phyloP scores from a whole-genome alignment of 2,888 invertebrate genomes.

The Calliopum simillimum region DNA sequence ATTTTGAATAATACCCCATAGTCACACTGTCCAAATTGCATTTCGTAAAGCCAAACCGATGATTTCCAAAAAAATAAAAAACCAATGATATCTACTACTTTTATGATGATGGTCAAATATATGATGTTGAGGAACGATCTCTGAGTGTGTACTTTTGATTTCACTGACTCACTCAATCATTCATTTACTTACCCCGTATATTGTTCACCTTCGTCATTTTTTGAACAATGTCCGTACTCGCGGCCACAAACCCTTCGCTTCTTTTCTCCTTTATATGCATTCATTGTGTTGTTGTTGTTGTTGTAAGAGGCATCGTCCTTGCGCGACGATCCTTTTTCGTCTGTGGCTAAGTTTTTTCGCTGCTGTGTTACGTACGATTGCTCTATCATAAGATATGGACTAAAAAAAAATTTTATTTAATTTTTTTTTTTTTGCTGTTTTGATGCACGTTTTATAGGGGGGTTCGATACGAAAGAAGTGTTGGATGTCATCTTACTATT shows the following conservation, averaged over 20 bases:
- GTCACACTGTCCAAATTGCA: too few species aligned
- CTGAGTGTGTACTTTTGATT: constrained; percentile 17
- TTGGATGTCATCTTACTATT: constrained; percentile 69
- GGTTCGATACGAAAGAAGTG: constrained; percentile 61
- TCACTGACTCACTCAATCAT: not conserved
- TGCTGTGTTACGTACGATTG: not conserved
- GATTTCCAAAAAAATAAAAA: too few species aligned
- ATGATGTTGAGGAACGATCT: not conserved
- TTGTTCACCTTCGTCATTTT: constrained; percentile 24
- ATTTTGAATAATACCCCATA: too few species aligned
- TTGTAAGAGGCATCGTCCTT: constrained; percentile 14
- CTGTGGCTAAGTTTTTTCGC: constrained; percentile 3
- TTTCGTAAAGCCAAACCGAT: too few species aligned
- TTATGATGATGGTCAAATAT: too few species aligned
- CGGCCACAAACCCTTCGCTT: constrained; percentile 39
- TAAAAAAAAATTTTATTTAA: not conserved
- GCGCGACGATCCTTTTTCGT: constrained; percentile 16
- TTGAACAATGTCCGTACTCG: constrained; percentile 38
- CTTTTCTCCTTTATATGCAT: not conserved
- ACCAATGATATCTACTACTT: too few species aligned
- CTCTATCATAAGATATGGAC: not conserved
- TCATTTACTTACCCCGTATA: constrained; percentile 14
- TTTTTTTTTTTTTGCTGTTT: constrained; percentile 25
- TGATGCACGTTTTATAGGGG: constrained; percentile 32
- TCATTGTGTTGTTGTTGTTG: not conserved